Base-by-base conservation (phyloP, 2,888 invertebrate genomes). In the Ethmia dodecea region DNA sequence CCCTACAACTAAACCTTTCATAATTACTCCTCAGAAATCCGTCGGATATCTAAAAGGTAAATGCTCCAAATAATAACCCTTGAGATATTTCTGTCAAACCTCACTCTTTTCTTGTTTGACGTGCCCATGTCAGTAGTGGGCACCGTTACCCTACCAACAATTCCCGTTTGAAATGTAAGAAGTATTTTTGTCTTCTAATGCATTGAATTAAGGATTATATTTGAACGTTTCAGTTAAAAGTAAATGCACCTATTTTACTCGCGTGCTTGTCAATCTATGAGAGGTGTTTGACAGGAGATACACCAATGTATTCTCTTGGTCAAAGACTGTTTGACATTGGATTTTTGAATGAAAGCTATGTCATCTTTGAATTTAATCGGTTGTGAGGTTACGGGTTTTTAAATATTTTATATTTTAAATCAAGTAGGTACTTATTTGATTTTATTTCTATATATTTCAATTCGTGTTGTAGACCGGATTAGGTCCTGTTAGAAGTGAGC, bases 191-290 rank as follows among this genome's bases (percentile, higher is more conserved):
- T 6, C 11, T 5, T 26, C 12, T 26, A 22, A 11, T 12, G 3
- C 5, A 26, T n/a, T 3, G 8, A 3, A 11, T 10, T 14, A 14
- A 25, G 25, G 15, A 11, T 26, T 18, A 32, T 26, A 32, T 11
- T 32, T 11, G n/a, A 5, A 16, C 12, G 10, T 2, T n/a, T n/a
- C 24, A 18, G 13, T 13, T 3, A 11, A 20, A 11, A 14, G 16
- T 26, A 14, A 13, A 5, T 18, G 36, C 41, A 37, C 36, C 39
- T 42, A 45, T 43, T 43, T 44, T 43, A 38, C 43, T 40, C 45
- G 45, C 46, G 43, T 41, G 45, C 56, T 39, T 56, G 60, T 60
- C 60, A 56, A 55, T 54, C 42, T 42, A 35, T 42, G 38, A 45
- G 43, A 43, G 29, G 40, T 42, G 42, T 46, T 53, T 58, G 54